Percentiles rank a stretch among this genome's conserved stretches.
Conservation (phyloP, 1,140 invertebrate genomes). For the Bombus picipes region DNA sequence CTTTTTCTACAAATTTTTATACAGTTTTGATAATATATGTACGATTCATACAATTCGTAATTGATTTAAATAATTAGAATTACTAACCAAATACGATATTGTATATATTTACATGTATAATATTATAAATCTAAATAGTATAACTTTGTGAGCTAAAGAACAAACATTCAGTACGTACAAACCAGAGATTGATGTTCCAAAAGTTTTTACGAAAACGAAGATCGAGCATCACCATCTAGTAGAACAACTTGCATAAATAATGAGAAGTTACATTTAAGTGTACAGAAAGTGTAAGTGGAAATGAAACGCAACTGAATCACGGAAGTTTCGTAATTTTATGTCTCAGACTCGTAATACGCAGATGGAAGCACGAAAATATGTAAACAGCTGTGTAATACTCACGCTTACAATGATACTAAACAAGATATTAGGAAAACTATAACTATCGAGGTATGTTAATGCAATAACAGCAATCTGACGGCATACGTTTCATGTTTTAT, state of each 20-base stretch:
- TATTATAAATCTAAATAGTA: too few relatives aligned
- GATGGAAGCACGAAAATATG: constrained; percentile 1
- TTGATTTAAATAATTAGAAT: too few relatives aligned
- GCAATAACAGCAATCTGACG: too few relatives aligned
- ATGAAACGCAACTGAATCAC: not conserved
- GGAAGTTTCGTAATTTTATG: constrained; percentile 29
- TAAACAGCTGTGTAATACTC: not conserved
- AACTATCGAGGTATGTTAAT: not conserved
- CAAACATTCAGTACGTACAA: not conserved
- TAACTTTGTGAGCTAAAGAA: not conserved
- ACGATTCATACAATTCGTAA: too few relatives aligned
- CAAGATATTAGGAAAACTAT: not conserved
- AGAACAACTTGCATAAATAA: constrained; percentile 1
- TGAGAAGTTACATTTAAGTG: not conserved
- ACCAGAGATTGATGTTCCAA: too few relatives aligned
- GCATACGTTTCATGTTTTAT: too few relatives aligned
- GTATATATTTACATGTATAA: too few relatives aligned
- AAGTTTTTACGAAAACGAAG: not conserved
- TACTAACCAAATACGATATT: too few relatives aligned
- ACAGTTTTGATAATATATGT: too few relatives aligned
- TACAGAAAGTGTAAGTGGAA: not conserved
- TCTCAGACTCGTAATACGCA: not conserved
- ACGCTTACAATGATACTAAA: not conserved
- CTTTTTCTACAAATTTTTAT: too few relatives aligned
- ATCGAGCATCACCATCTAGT: not conserved